These are phyloP conservation scores for Arrhopalites spinosus DNA, from an alignment of 2,888 invertebrate species.

Conservation along the genomic window DNA sequence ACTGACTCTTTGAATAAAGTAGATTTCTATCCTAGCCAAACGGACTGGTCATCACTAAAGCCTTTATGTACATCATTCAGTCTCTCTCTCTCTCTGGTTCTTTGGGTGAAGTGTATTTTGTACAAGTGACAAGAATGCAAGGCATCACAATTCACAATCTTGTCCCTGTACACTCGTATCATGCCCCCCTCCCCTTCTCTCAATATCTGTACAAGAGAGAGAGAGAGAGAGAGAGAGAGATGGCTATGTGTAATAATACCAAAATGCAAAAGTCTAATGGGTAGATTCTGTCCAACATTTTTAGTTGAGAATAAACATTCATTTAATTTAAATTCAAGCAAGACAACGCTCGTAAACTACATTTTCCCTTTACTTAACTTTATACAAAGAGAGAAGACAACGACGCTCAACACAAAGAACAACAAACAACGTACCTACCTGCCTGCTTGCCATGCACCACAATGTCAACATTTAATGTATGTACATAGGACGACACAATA, in stretches of 20 bases:
- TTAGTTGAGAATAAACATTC: background rate
- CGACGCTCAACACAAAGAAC: background rate
- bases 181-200: too few species aligned
- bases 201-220: too few species aligned
- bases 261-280: background rate
- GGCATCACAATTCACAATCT: conserved; percentile 1
- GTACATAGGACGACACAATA: background rate
- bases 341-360: conserved; percentile 10
- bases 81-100: background rate
- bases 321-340: conserved; percentile 19
- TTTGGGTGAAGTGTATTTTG: too few species aligned
- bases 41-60: background rate
- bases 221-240: too few species aligned
- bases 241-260: too few species aligned
- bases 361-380: too few species aligned
- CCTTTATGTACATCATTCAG: background rate
- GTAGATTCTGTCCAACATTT: conserved; percentile 1
- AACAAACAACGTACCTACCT: background rate
- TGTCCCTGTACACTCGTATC: too few species aligned
- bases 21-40: background rate
- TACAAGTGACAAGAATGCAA: background rate
- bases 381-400: background rate
- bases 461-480: conserved; percentile 6
- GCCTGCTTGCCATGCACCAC: background rate
- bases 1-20: conserved; percentile 8